Evolutionary conservation across 2,888 invertebrate species (phyloP).

Genomic region (Noctuana brunneofusca): DNA sequence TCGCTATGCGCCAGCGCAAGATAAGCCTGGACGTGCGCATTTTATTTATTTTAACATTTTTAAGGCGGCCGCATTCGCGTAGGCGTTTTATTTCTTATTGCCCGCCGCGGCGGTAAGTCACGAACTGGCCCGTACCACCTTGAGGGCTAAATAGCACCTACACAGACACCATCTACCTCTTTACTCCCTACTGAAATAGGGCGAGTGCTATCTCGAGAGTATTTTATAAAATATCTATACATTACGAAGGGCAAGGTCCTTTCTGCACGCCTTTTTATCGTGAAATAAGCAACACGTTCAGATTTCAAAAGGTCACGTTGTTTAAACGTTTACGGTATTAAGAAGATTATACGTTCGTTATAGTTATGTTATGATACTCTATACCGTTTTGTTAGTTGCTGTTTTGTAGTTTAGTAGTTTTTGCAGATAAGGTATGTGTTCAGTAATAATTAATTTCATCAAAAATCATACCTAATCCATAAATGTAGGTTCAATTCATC

Average conservation of each 20-base stretch:
- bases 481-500: too few relatives aligned
- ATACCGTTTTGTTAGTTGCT: background rate
- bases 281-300: conserved; percentile 28
- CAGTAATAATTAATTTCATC: too few relatives aligned
- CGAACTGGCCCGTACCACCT: conserved; percentile 74
- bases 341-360: conserved; percentile 15
- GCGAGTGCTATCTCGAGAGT: conserved; percentile 30
- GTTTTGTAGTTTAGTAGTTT: background rate
- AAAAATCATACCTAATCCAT: too few relatives aligned
- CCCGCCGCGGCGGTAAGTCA: conserved; percentile 76
- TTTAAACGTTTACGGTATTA: conserved; percentile 23
- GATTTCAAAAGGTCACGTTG: conserved; percentile 34
- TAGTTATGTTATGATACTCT: conserved; percentile 2
- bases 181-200: conserved; percentile 39
- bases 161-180: conserved; percentile 45
- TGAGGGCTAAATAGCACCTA: conserved; percentile 80
- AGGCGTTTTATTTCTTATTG: conserved; percentile 62
- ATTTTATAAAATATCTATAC: conserved; percentile 32
- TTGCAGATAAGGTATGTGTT: background rate
- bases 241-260: conserved; percentile 33
- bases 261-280: conserved; percentile 33
- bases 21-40: conserved; percentile 79
- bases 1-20: conserved; percentile 65
- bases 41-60: conserved; percentile 83
- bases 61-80: conserved; percentile 62